Evolutionary conservation across 2,888 invertebrate species (phyloP).

Genomic region (Ephialtes manifestator): DNA sequence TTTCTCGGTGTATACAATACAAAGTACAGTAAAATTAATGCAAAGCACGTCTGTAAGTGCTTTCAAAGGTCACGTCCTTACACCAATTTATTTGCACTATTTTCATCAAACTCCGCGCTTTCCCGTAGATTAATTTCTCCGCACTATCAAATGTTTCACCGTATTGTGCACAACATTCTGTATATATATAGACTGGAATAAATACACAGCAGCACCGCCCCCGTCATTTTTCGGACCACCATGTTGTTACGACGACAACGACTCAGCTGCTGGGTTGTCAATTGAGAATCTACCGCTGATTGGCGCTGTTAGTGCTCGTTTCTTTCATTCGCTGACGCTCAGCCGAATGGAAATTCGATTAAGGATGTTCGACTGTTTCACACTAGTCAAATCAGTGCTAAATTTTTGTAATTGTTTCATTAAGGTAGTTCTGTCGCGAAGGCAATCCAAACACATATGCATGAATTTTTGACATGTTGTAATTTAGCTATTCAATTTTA

Average conservation of each 20-base stretch:
- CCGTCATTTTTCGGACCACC: not conserved
- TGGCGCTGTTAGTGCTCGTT: not conserved
- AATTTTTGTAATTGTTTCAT: too few relatives aligned
- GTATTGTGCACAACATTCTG: not conserved
- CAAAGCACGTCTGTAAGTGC: not conserved
- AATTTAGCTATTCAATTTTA: too few relatives aligned
- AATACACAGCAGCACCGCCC: conserved; percentile 11
- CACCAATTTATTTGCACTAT: not conserved
- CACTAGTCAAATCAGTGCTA: too few relatives aligned
- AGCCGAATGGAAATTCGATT: not conserved
- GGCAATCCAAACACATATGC: too few relatives aligned
- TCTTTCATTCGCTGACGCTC: not conserved
- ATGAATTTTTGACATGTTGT: too few relatives aligned
- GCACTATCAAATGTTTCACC: not conserved
- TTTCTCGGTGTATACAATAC: not conserved
- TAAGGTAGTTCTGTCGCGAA: too few relatives aligned
- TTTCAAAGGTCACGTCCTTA: not conserved
- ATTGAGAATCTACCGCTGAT: not conserved
- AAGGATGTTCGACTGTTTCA: too few relatives aligned
- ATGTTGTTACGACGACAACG: not conserved
- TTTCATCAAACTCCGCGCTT: not conserved
- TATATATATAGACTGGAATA: not conserved
- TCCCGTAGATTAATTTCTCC: not conserved
- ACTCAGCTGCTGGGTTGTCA: not conserved
- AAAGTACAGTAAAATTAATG: not conserved